Evolutionary conservation across 2,113 vertebrate species (phyloP).

Genomic region (Urocynchramus pylzowi): DNA sequence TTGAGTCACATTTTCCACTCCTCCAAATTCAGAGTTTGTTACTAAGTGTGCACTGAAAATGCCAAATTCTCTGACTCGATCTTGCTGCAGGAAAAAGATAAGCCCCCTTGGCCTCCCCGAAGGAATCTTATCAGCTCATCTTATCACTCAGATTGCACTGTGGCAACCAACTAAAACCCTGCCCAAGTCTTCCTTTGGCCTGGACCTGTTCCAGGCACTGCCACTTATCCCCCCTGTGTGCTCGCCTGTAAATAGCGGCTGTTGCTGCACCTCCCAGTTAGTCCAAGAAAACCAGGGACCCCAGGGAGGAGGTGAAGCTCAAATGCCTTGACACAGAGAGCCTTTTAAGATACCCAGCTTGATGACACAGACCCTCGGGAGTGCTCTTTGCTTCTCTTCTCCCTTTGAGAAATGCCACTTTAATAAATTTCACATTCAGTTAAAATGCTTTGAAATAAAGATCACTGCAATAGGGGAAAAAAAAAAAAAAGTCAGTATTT

Average conservation of each 20-base stretch:
- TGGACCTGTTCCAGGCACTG: constrained; percentile 13
- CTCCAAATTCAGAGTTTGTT: constrained; percentile 41
- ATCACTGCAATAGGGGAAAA: background rate
- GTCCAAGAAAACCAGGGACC: background rate
- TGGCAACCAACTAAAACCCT: background rate
- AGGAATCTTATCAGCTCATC: constrained; percentile 39
- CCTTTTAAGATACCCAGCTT: background rate
- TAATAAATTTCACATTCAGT: background rate
- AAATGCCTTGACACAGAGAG: background rate
- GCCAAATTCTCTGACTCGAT: background rate
- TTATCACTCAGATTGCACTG: background rate
- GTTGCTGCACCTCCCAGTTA: background rate
- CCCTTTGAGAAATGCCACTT: constrained; percentile 1
- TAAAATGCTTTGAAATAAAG: background rate
- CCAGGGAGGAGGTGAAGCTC: background rate
- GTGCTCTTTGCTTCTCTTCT: background rate
- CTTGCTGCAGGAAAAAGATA: constrained; percentile 29
- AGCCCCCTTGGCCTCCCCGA: background rate
- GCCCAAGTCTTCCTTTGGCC: background rate
- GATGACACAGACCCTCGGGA: background rate
- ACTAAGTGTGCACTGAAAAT: background rate
- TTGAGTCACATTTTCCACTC: constrained; percentile 56
- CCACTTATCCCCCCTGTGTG: background rate
- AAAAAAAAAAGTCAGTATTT: background rate
- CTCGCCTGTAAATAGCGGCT: background rate